phyloP scores from a whole-genome alignment of 2,113 vertebrate genomes.

The Myxocyprinus asiaticus region DNA sequence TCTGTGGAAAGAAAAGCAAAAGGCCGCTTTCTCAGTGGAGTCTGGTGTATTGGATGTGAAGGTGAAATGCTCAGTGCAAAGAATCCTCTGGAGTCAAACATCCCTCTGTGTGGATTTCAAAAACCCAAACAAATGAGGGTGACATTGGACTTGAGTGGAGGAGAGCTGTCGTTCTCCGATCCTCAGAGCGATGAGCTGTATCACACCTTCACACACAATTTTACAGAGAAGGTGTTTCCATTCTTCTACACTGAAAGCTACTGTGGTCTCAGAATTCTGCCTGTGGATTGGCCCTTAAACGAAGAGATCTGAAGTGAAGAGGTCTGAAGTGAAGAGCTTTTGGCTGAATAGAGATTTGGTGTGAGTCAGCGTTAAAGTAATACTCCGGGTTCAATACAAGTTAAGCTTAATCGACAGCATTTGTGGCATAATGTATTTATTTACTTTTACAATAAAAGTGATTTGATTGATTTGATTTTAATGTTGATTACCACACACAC shows the following conservation, averaged over 20 bases:
- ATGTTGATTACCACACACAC: too few species aligned
- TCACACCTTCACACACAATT: neutral
- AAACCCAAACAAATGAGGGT: conserved; percentile 24
- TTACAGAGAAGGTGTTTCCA: conserved; percentile 35
- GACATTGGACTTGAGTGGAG: conserved; percentile 7
- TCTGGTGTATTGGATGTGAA: conserved; percentile 16
- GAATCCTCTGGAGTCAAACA: neutral
- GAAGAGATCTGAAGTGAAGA: too few species aligned
- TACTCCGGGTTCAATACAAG: too few species aligned
- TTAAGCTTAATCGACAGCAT: too few species aligned
- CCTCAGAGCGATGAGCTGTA: neutral
- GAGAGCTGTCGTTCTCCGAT: conserved; percentile 39
- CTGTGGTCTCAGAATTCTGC: conserved; percentile 14
- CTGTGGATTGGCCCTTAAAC: neutral
- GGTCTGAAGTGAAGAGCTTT: too few species aligned
- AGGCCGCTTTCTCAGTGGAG: neutral
- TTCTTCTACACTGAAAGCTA: conserved; percentile 17
- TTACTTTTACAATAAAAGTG: too few species aligned
- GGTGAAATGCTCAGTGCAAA: neutral
- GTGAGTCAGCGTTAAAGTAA: too few species aligned
- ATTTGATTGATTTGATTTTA: too few species aligned
- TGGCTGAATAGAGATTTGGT: too few species aligned
- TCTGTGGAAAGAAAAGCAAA: conserved; percentile 29
- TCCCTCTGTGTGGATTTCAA: neutral
- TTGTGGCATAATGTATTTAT: too few species aligned